Conservation (phyloP, 2,888 invertebrate genomes). For the Strigamia crassipes region DNA sequence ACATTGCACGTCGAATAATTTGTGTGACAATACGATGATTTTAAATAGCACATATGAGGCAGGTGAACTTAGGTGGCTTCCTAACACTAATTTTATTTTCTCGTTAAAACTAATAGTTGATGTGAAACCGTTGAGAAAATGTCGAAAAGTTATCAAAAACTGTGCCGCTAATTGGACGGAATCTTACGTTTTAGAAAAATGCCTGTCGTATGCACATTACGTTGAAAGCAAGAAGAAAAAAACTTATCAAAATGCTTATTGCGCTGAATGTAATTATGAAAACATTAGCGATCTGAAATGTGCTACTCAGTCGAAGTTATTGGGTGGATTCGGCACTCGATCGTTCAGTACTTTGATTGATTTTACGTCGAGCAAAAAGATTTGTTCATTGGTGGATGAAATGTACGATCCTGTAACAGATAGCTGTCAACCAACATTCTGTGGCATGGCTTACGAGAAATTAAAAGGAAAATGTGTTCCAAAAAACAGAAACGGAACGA, state of each 20-base stretch:
- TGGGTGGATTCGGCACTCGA: neutral
- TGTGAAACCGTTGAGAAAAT: neutral
- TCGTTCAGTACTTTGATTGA: neutral
- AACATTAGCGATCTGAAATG: neutral
- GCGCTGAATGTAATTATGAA: slow-evolving; percentile 60
- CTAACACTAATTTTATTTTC: neutral
- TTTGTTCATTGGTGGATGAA: neutral
- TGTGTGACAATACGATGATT: no score
- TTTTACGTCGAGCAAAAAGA: neutral
- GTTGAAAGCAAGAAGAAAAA: neutral
- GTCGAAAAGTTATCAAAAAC: neutral
- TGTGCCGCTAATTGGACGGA: neutral
- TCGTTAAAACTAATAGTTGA: neutral
- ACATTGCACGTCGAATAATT: neutral
- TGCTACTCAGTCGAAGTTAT: neutral
- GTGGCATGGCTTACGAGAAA: neutral
- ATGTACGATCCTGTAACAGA: neutral
- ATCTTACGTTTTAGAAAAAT: neutral
- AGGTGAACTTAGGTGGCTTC: neutral
- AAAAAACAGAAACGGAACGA: neutral
- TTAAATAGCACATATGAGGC: neutral
- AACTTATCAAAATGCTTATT: slow-evolving; percentile 61
- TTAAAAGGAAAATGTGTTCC: neutral
- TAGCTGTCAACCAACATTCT: neutral
- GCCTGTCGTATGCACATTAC: neutral